phyloP scores from a whole-genome alignment of 2,888 invertebrate genomes.

The Eupithecia insigniata region DNA sequence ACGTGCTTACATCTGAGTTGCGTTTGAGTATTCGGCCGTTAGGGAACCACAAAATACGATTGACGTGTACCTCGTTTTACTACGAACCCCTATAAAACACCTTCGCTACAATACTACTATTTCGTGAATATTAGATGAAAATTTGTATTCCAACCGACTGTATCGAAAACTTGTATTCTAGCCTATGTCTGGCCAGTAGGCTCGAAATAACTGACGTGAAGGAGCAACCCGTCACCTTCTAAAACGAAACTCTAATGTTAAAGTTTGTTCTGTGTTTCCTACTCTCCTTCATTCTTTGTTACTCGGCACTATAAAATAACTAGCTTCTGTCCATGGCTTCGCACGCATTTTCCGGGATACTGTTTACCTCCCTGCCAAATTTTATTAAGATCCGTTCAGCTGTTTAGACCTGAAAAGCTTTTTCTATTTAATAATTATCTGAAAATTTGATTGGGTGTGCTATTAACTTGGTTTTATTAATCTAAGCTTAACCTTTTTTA shows the following conservation, averaged over 20 bases:
- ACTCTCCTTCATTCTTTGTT: background rate
- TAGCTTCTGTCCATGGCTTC: too few species aligned
- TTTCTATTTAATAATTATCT: too few species aligned
- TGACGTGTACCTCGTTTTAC: background rate
- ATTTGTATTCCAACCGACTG: background rate
- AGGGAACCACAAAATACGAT: background rate
- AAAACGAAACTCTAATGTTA: background rate
- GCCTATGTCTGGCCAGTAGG: background rate
- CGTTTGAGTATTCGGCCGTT: too few species aligned
- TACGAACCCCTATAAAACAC: background rate
- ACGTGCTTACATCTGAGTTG: too few species aligned
- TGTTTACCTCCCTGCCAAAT: too few species aligned
- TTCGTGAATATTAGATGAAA: background rate
- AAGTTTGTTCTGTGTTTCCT: background rate
- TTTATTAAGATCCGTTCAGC: too few species aligned
- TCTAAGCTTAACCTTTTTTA: background rate
- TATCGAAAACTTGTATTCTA: background rate
- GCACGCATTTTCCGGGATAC: too few species aligned
- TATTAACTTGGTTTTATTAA: background rate
- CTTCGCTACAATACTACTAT: background rate
- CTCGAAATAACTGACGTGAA: background rate
- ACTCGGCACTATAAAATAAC: background rate
- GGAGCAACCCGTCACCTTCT: background rate
- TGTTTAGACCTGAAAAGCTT: too few species aligned
- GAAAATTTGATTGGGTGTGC: background rate